These are phyloP conservation scores for Drosophila ezoana DNA, from an alignment of 2,888 invertebrate species.

Conservation along the genomic window DNA sequence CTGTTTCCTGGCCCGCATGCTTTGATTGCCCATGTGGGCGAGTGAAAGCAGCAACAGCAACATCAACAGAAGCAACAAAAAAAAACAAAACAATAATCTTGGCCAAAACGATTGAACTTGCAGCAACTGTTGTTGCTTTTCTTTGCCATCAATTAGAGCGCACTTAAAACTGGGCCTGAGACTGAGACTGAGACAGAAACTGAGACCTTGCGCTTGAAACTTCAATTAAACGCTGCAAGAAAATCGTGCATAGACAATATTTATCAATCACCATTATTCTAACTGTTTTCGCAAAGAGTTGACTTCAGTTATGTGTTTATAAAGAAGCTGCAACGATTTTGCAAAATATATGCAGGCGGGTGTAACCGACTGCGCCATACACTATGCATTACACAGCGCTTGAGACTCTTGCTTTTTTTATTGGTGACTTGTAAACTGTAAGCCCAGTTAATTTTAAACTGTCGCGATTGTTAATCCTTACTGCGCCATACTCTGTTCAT, in stretches of 20 bases:
- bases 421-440: too few relatives aligned
- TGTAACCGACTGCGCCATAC: neutral
- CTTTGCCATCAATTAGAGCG: conserved; percentile 68
- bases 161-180: conserved; percentile 9
- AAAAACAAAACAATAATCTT: neutral
- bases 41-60: conserved; percentile 49
- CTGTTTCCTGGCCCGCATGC: conserved; percentile 32
- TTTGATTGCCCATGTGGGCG: conserved; percentile 53
- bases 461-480: too few relatives aligned
- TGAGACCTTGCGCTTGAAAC: conserved; percentile 65
- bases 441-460: too few relatives aligned
- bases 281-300: conserved; percentile 62
- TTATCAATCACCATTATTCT: conserved; percentile 82
- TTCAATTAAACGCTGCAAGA: conserved; percentile 67
- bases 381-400: neutral
- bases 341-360: neutral
- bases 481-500: too few relatives aligned
- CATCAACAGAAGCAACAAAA: neutral
- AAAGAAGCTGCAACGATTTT: conserved; percentile 48
- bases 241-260: conserved; percentile 78
- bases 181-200: neutral
- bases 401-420: too few relatives aligned
- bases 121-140: conserved; percentile 10
- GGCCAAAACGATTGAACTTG: conserved; percentile 38
- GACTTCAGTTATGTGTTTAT: conserved; percentile 47